Evolutionary conservation across 1,140 invertebrate species (phyloP).

Genomic region (Heliconius himera): DNA sequence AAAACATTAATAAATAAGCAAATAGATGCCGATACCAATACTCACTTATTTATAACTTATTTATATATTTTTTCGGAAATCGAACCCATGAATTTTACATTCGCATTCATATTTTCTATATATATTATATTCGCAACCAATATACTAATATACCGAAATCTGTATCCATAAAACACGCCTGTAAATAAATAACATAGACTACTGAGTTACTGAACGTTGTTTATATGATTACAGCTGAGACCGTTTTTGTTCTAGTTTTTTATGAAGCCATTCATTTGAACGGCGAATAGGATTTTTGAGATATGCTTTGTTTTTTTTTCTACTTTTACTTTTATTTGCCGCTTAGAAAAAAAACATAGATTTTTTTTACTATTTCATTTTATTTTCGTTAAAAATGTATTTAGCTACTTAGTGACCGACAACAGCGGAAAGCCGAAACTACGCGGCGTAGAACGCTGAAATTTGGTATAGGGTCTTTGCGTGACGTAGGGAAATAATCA

Average conservation of each 20-base stretch:
- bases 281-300: background rate
- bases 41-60: too few relatives aligned
- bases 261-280: conserved; percentile 5
- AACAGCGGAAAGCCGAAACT: too few relatives aligned
- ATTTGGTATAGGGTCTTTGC: too few relatives aligned
- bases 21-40: too few relatives aligned
- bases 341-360: background rate
- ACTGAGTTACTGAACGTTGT: conserved; percentile 5
- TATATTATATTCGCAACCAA: too few relatives aligned
- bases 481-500: too few relatives aligned
- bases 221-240: conserved; percentile 9
- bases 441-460: too few relatives aligned
- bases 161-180: background rate
- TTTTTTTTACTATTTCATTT: background rate
- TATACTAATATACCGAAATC: background rate
- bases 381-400: too few relatives aligned
- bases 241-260: background rate
- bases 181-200: background rate
- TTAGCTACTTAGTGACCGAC: too few relatives aligned
- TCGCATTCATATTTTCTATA: background rate
- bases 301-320: background rate
- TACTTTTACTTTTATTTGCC: background rate
- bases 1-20: too few relatives aligned
- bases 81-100: background rate
- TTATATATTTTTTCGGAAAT: background rate